A percentile compares a stretch with the other conserved stretches of the same genome.
Evolutionary conservation across 2,113 vertebrate species (phyloP).

Genomic region (Chascanopsetta lugubris): DNA sequence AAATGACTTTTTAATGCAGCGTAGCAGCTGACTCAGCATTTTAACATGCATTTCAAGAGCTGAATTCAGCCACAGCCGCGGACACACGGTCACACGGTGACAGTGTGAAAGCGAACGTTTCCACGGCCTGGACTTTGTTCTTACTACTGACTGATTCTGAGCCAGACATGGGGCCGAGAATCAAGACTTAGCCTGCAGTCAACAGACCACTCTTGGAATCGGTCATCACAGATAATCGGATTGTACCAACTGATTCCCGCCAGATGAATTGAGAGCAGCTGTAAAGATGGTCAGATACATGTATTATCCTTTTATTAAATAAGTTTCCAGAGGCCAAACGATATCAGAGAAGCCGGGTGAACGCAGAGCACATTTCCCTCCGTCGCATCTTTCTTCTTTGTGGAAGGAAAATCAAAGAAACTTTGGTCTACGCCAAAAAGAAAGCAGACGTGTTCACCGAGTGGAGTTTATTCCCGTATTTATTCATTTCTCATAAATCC

Average conservation of each 20-base stretch:
- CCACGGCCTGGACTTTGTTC: no score
- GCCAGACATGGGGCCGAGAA: not conserved
- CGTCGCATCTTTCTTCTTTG: not conserved
- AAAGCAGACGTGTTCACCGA: constrained; percentile 17
- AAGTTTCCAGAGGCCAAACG: constrained; percentile 53
- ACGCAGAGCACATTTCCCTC: constrained; percentile 19
- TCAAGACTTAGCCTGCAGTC: not conserved
- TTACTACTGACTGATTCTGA: no score
- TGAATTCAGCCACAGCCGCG: no score
- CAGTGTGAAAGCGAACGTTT: no score
- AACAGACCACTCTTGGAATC: not conserved
- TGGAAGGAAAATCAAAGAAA: not conserved
- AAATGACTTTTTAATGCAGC: no score
- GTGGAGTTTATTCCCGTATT: constrained; percentile 60
- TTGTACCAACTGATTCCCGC: not conserved
- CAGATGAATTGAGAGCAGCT: constrained; percentile 14
- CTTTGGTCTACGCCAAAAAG: no score
- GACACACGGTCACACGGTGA: no score
- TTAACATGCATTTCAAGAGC: no score
- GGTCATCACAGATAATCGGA: not conserved
- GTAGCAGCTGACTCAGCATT: no score
- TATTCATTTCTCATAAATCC: constrained; percentile 73
- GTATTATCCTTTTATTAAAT: constrained; percentile 72
- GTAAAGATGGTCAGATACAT: constrained; percentile 57
- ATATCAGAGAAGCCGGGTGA: constrained; percentile 26